Evolutionary conservation across 2,113 vertebrate species (phyloP).

Genomic region (Ammodytes marinus): DNA sequence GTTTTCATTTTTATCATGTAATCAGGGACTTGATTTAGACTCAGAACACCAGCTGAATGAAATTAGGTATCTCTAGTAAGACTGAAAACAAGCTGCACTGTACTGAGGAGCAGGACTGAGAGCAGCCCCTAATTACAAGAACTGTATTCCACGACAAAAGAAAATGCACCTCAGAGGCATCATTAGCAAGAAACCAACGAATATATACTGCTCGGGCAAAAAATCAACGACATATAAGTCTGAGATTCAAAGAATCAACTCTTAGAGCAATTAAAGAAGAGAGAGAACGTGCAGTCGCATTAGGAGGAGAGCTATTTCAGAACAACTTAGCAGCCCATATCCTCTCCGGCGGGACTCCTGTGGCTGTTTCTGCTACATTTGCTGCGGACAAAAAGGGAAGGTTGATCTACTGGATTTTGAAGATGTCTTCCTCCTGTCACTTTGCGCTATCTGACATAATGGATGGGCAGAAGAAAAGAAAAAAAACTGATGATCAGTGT

Average conservation of each 20-base stretch:
- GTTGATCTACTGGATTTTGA: conserved; percentile 72
- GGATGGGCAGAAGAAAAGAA: conserved; percentile 62
- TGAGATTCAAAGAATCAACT: conserved; percentile 51
- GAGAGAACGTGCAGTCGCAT: conserved; percentile 49
- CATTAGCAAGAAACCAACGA: conserved; percentile 56
- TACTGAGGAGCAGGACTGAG: conserved; percentile 65
- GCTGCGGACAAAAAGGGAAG: conserved; percentile 81
- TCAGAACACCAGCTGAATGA: conserved; percentile 75
- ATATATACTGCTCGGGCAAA: conserved; percentile 26
- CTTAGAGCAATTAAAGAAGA: conserved; percentile 52
- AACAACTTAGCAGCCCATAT: conserved; percentile 55
- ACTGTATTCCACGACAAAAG: conserved; percentile 66
- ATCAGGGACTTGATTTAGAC: conserved; percentile 79
- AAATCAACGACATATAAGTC: conserved; percentile 29
- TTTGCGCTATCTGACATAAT: conserved; percentile 81
- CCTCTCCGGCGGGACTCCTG: conserved; percentile 74
- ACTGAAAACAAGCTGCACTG: conserved; percentile 69
- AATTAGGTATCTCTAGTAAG: conserved; percentile 70
- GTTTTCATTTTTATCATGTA: conserved; percentile 73
- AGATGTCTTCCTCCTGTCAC: conserved; percentile 75
- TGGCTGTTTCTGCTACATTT: conserved; percentile 85
- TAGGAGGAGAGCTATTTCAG: conserved; percentile 70
- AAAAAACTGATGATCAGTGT: conserved; percentile 76
- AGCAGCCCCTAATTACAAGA: conserved; percentile 66
- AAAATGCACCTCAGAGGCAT: conserved; percentile 70